These are phyloP conservation scores for Fulica atra DNA, from an alignment of 2,113 vertebrate species.

Conservation along the genomic window DNA sequence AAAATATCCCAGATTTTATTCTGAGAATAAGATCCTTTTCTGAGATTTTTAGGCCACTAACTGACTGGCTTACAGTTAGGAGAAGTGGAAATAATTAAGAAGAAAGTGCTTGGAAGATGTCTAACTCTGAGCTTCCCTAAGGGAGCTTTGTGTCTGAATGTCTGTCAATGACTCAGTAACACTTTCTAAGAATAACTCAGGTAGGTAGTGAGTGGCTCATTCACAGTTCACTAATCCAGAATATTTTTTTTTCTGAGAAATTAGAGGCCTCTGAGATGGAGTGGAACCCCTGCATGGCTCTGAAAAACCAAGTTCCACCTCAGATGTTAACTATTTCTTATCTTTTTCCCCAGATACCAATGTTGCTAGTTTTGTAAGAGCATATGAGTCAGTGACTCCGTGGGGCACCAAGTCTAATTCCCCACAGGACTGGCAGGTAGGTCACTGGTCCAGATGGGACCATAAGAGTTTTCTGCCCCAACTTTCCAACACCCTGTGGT, in stretches of 20 bases:
- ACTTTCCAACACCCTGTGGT: accelerated
- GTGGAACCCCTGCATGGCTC: background rate
- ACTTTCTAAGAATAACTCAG: background rate
- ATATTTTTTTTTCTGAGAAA: background rate
- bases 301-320: background rate
- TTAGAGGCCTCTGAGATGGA: background rate
- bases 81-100: background rate
- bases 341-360: background rate
- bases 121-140: background rate
- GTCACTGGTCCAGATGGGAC: background rate
- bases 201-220: background rate
- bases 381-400: background rate
- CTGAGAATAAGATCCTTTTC: background rate
- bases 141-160: background rate
- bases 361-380: background rate
- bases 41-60: background rate
- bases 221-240: background rate
- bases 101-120: background rate
- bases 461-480: background rate
- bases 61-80: background rate
- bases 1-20: background rate
- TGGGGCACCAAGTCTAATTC: background rate
- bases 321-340: background rate
- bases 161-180: background rate
- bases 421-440: background rate